Conservation (phyloP, 2,797 vertebrate genomes). For the Sebastes nivosus region DNA sequence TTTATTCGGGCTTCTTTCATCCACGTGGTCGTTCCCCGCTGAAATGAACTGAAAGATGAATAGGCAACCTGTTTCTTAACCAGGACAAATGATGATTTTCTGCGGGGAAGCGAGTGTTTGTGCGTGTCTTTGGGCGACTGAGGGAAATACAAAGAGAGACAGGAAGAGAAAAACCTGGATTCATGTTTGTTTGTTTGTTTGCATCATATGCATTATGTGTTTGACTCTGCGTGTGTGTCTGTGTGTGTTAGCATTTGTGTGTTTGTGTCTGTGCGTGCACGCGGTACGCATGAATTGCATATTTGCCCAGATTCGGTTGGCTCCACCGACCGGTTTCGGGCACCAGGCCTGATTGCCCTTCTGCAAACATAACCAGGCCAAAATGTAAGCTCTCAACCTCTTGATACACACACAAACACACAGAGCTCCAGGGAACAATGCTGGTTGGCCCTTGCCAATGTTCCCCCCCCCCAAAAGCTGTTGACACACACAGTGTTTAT, state of each 20-base stretch:
- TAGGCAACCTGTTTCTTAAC: slow-evolving; percentile 63
- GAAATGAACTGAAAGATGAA: slow-evolving; percentile 66
- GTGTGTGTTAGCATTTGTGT: slow-evolving; percentile 1
- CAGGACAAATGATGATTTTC: slow-evolving; percentile 44
- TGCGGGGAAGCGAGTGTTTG: not conserved
- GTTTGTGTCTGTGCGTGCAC: slow-evolving; percentile 25
- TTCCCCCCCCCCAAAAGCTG: slow-evolving; percentile 42
- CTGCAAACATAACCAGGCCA: slow-evolving; percentile 80
- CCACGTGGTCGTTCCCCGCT: slow-evolving; percentile 49
- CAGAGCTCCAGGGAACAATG: slow-evolving; percentile 71
- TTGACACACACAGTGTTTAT: slow-evolving; percentile 72
- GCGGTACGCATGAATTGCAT: slow-evolving; percentile 63
- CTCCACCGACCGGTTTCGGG: slow-evolving; percentile 69
- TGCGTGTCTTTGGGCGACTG: slow-evolving; percentile 24
- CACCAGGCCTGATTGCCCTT: slow-evolving; percentile 77
- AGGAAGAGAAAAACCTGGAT: slow-evolving; percentile 62
- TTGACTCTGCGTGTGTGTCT: slow-evolving; percentile 46
- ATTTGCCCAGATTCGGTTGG: slow-evolving; percentile 79
- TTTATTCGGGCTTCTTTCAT: slow-evolving; percentile 63
- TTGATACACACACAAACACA: slow-evolving; percentile 67
- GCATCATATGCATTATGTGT: slow-evolving; percentile 68
- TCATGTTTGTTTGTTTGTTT: slow-evolving; percentile 66
- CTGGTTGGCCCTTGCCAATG: slow-evolving; percentile 62
- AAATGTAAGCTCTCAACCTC: slow-evolving; percentile 73
- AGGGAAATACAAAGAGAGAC: slow-evolving; percentile 46